Evolutionary conservation across 1,140 invertebrate genomes (phyloP).

Genomic region (Aphidius ervi): DNA sequence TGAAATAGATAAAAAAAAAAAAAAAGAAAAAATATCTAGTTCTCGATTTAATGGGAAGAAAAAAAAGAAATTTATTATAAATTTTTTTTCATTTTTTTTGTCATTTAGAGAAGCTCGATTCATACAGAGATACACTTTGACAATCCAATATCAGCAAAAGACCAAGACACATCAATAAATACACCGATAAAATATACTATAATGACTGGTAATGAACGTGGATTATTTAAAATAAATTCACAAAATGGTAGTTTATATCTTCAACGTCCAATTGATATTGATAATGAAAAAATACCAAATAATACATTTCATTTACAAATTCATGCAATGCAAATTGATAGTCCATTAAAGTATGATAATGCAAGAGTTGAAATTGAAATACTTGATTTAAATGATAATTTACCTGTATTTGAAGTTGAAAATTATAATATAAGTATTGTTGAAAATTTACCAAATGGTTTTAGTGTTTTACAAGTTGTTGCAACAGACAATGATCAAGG

Average conservation of each 20-base stretch:
- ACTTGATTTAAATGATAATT: conserved; percentile 77
- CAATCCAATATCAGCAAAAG: conserved; percentile 69
- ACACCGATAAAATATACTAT: conserved; percentile 69
- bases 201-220: conserved; percentile 68
- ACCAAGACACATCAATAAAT: conserved; percentile 70
- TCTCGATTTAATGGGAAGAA: too few relatives aligned
- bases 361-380: conserved; percentile 75
- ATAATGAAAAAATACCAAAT: conserved; percentile 62
- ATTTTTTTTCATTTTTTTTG: not conserved
- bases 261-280: conserved; percentile 74
- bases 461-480: conserved; percentile 61
- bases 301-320: conserved; percentile 75
- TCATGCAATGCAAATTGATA: conserved; percentile 72
- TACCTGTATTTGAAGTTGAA: conserved; percentile 81
- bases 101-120: conserved; percentile 59
- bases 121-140: conserved; percentile 65
- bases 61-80: too few relatives aligned
- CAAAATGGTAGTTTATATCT: conserved; percentile 72
- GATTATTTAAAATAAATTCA: conserved; percentile 67
- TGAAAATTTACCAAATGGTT: conserved; percentile 82
- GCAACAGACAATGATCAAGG: conserved; percentile 76
- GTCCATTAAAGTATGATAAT: conserved; percentile 68
- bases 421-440: conserved; percentile 89
- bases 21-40: too few relatives aligned
- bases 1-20: too few relatives aligned